phyloP scores from a whole-genome alignment of 1,140 invertebrate genomes.

The Patella vulgata region DNA sequence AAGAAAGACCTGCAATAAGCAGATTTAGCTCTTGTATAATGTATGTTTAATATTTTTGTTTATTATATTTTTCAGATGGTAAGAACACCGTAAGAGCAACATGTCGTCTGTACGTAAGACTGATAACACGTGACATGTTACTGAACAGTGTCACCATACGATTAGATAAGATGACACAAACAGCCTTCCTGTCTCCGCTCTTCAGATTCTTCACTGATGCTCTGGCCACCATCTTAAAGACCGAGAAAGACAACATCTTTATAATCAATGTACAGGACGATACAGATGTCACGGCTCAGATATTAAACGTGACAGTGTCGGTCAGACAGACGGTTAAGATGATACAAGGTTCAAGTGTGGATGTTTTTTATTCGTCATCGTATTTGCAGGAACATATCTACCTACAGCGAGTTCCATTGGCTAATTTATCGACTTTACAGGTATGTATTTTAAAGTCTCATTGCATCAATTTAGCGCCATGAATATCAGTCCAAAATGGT shows the following conservation, averaged over 20 bases:
- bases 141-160: slow-evolving; percentile 94
- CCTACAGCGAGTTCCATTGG: slow-evolving; percentile 85
- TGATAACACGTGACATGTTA: slow-evolving; percentile 95
- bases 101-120: slow-evolving; percentile 80
- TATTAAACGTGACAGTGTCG: slow-evolving; percentile 95
- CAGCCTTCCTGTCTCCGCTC: slow-evolving; percentile 91
- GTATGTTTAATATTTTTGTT: no score
- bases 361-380: slow-evolving; percentile 83
- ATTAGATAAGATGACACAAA: slow-evolving; percentile 91
- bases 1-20: no score
- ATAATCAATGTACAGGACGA: slow-evolving; percentile 88
- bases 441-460: slow-evolving; percentile 64
- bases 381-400: slow-evolving; percentile 94
- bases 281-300: slow-evolving; percentile 84
- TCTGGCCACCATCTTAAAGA: slow-evolving; percentile 89
- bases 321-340: slow-evolving; percentile 76
- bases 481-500: no score
- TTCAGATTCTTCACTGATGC: slow-evolving; percentile 91
- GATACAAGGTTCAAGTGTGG: slow-evolving; percentile 75
- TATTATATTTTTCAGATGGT: slow-evolving; percentile 82
- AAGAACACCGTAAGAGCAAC: slow-evolving; percentile 88
- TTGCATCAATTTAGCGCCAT: no score
- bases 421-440: slow-evolving; percentile 86
- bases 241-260: slow-evolving; percentile 91
- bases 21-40: no score